A percentile compares a stretch with the other conserved stretches of the same genome.
phyloP scores from a whole-genome alignment of 1,140 invertebrate genomes.

The Cherax destructor region DNA sequence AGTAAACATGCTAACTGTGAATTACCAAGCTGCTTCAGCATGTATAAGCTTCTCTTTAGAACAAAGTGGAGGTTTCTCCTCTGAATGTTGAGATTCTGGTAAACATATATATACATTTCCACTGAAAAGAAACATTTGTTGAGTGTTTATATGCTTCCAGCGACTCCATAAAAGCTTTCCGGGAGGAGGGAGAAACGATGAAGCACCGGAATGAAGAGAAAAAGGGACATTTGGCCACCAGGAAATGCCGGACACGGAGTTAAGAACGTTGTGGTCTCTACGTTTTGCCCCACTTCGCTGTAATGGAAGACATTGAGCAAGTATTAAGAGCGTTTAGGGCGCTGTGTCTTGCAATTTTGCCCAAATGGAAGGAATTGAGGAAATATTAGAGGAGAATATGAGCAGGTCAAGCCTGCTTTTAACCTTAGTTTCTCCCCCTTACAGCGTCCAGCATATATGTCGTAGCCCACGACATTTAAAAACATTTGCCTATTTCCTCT shows the following conservation, averaged over 20 bases:
- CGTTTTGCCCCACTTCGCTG: background rate
- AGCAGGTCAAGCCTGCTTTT: background rate
- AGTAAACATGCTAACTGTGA: too few relatives aligned
- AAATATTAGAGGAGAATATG: slow-evolving; percentile 15
- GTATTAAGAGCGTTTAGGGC: slow-evolving; percentile 27
- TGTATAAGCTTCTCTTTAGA: too few relatives aligned
- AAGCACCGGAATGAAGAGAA: background rate
- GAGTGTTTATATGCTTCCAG: too few relatives aligned
- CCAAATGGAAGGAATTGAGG: slow-evolving; percentile 36
- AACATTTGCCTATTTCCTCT: too few relatives aligned
- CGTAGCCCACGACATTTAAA: too few relatives aligned
- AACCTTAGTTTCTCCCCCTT: background rate
- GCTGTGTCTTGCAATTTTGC: slow-evolving; percentile 13
- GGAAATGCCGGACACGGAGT: too few relatives aligned
- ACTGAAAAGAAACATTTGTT: too few relatives aligned
- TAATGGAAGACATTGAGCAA: slow-evolving; percentile 24
- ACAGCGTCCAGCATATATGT: background rate
- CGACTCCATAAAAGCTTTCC: background rate
- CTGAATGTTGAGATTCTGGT: too few relatives aligned
- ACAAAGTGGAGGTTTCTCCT: too few relatives aligned
- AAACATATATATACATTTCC: too few relatives aligned
- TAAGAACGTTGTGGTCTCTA: too few relatives aligned
- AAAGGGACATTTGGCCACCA: background rate
- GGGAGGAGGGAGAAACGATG: background rate
- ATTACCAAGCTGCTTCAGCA: too few relatives aligned